Evolutionary conservation across 1,140 invertebrate species (phyloP).

Genomic region (Meloidogyne floridensis): DNA sequence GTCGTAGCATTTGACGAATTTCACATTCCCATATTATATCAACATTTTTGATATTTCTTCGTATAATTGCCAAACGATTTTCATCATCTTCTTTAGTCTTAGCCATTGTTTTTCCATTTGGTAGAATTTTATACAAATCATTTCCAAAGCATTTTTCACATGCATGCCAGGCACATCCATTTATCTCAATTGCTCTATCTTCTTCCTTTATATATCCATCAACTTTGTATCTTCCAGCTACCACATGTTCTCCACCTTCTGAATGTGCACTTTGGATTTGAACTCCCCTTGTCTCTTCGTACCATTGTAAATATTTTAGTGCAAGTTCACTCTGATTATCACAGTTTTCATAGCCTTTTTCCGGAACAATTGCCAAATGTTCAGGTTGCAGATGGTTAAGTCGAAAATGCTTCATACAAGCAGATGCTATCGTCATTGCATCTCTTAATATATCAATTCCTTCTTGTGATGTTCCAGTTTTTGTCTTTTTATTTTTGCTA

Average conservation of each 20-base stretch:
- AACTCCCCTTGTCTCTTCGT: too few species aligned
- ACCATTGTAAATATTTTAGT: too few species aligned
- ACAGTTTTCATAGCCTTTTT: too few species aligned
- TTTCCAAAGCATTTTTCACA: too few species aligned
- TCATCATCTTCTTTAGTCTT: conserved; percentile 4
- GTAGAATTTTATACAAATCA: too few species aligned
- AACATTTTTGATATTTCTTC: background rate
- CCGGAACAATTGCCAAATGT: too few species aligned
- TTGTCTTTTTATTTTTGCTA: background rate
- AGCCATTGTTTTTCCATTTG: background rate
- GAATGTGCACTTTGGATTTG: too few species aligned
- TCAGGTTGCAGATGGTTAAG: too few species aligned
- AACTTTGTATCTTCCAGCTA: too few species aligned
- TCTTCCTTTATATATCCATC: background rate
- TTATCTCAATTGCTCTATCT: conserved; percentile 13
- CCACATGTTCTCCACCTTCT: too few species aligned
- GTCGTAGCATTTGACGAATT: background rate
- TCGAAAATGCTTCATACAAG: background rate
- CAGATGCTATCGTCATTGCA: conserved; percentile 10
- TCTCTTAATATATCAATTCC: conserved; percentile 13
- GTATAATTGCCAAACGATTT: background rate
- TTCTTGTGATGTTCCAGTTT: background rate
- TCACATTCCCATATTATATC: conserved; percentile 17
- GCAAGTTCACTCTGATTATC: too few species aligned
- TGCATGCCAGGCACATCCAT: conserved; percentile 18